Percentiles rank a stretch among this genome's conserved stretches.
phyloP scores from a whole-genome alignment of 2,797 vertebrate species.

The Pterois miles region DNA sequence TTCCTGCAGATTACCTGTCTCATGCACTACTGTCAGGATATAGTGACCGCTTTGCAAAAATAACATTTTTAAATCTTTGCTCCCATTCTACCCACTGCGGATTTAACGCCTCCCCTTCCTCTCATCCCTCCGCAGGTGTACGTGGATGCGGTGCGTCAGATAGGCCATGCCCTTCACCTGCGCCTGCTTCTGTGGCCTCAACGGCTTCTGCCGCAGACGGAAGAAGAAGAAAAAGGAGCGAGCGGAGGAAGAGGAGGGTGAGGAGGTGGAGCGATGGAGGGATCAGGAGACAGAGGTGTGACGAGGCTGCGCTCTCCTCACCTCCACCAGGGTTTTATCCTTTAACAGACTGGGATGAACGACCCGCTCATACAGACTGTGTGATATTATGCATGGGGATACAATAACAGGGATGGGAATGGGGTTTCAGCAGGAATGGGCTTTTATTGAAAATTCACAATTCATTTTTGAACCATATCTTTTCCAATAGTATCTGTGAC shows the following conservation, averaged over 20 bases:
- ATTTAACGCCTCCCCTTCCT: background rate
- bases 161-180: conserved; percentile 95
- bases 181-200: conserved; percentile 95
- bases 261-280: conserved; percentile 50
- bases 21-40: too few species aligned
- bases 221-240: conserved; percentile 80
- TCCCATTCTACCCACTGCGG: too few species aligned
- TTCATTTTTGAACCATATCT: background rate
- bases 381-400: background rate
- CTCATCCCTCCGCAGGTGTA: conserved; percentile 59
- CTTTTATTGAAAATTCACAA: conserved; percentile 18
- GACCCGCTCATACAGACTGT: conserved; percentile 8
- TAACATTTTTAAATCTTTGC: too few species aligned
- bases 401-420: background rate
- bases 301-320: conserved; percentile 30
- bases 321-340: conserved; percentile 26
- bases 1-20: too few species aligned
- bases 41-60: too few species aligned
- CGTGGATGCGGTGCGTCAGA: conserved; percentile 48
- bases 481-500: background rate
- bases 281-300: conserved; percentile 75
- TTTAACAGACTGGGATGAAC: conserved; percentile 27
- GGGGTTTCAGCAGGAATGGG: conserved; percentile 12
- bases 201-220: conserved; percentile 88
- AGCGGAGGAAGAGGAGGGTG: conserved; percentile 58